A percentile compares a stretch with the other conserved stretches of the same genome.
Evolutionary conservation across 2,113 vertebrate genomes (phyloP).

Genomic region (Trogon melanurus): DNA sequence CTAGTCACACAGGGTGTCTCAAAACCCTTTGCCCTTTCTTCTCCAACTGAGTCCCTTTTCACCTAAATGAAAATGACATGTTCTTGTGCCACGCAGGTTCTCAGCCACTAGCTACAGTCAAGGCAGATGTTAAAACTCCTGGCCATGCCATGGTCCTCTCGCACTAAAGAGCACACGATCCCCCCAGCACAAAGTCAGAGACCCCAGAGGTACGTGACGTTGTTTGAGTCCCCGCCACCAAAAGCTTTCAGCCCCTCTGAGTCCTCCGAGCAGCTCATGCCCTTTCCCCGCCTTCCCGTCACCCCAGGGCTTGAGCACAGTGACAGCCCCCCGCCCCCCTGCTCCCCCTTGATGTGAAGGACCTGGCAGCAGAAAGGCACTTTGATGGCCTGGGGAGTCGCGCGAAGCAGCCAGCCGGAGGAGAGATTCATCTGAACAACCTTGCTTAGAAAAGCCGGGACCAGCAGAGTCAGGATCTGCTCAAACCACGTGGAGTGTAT

Average conservation of each 20-base stretch:
- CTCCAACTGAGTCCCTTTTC: not conserved
- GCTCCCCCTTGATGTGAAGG: not conserved
- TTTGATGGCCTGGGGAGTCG: not conserved
- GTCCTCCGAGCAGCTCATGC: not conserved
- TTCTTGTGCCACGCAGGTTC: not conserved
- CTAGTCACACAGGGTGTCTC: not conserved
- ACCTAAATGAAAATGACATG: not conserved
- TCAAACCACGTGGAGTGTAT: not conserved
- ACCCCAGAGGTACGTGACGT: not conserved
- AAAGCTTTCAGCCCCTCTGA: not conserved
- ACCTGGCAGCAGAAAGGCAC: not conserved
- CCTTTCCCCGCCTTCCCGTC: not conserved
- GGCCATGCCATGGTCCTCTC: not conserved
- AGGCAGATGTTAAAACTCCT: not conserved
- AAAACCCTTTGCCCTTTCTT: not conserved
- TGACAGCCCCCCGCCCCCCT: not conserved
- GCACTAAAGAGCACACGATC: not conserved
- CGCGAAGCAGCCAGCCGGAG: not conserved
- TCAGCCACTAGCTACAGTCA: not conserved
- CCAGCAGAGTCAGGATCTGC: not conserved
- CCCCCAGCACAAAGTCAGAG: not conserved
- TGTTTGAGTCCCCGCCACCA: not conserved
- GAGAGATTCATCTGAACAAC: not conserved
- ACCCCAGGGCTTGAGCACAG: not conserved
- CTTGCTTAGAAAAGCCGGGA: not conserved